Conservation (phyloP, 1,140 invertebrate genomes). For the Drosophila sproati region DNA sequence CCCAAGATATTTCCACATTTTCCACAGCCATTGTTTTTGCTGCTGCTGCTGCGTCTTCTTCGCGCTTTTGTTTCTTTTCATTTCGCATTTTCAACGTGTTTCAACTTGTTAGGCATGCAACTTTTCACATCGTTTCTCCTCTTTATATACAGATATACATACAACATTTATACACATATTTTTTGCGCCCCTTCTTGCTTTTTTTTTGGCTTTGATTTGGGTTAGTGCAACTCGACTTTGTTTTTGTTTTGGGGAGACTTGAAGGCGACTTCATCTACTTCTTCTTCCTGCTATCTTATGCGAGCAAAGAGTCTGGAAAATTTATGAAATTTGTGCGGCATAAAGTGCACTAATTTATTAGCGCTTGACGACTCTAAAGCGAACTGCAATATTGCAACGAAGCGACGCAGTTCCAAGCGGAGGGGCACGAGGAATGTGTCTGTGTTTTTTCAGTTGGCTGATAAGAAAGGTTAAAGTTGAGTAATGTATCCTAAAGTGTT, state of each 20-base stretch:
- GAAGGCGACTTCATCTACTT: slow-evolving; percentile 28
- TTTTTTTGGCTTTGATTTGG: slow-evolving; percentile 47
- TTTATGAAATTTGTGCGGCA: slow-evolving; percentile 70
- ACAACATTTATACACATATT: no score
- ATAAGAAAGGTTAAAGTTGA: slow-evolving; percentile 17
- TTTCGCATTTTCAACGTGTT: slow-evolving; percentile 69
- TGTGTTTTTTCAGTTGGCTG: neutral
- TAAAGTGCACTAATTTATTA: slow-evolving; percentile 70
- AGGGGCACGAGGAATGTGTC: slow-evolving; percentile 10
- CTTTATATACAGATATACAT: neutral
- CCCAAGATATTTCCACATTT: slow-evolving; percentile 82
- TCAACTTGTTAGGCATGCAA: slow-evolving; percentile 79
- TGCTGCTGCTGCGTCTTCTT: slow-evolving; percentile 50
- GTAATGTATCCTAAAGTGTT: slow-evolving; percentile 19
- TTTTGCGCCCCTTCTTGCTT: slow-evolving; percentile 13
- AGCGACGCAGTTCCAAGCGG: neutral
- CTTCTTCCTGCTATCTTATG: slow-evolving; percentile 32
- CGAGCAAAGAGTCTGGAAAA: slow-evolving; percentile 35
- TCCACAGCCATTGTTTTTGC: slow-evolving; percentile 73
- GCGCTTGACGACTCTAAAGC: slow-evolving; percentile 26
- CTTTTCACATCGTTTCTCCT: slow-evolving; percentile 76
- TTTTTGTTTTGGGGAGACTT: slow-evolving; percentile 51
- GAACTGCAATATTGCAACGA: slow-evolving; percentile 6
- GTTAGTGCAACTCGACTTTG: neutral
- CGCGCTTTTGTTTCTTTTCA: slow-evolving; percentile 25